Conservation (phyloP, 2,797 vertebrate genomes). For the Anguilla obscura region DNA sequence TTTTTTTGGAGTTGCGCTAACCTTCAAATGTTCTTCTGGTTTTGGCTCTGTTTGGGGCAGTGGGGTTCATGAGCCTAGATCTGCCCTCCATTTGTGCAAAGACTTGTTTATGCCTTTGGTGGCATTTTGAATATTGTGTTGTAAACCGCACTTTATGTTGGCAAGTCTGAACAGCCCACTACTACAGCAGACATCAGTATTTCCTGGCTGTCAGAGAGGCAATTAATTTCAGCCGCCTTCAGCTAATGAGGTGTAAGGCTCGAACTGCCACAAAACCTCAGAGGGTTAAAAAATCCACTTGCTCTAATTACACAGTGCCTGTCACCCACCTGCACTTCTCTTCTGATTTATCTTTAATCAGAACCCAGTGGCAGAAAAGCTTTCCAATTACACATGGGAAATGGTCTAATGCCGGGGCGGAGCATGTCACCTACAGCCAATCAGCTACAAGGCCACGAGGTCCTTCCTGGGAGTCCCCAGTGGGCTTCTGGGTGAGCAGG, state of each 20-base stretch:
- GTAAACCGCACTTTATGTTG: not conserved
- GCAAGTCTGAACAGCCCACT: not conserved
- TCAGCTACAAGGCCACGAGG: not conserved
- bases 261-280: slow-evolving; percentile 63
- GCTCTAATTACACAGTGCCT: slow-evolving; percentile 64
- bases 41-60: not conserved
- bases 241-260: slow-evolving; percentile 70
- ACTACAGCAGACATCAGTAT: slow-evolving; percentile 53
- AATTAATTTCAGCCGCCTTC: slow-evolving; percentile 70
- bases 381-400: not conserved
- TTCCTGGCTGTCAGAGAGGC: slow-evolving; percentile 63
- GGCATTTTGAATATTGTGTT: not conserved
- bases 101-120: slow-evolving; percentile 11
- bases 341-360: slow-evolving; percentile 39
- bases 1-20: not conserved
- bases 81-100: slow-evolving; percentile 7
- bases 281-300: slow-evolving; percentile 53
- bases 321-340: slow-evolving; percentile 23
- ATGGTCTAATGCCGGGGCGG: not conserved
- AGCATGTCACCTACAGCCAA: not conserved
- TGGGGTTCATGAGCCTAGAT: not conserved
- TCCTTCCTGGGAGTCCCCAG: not conserved
- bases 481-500: not conserved
- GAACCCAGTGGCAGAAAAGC: slow-evolving; percentile 26
- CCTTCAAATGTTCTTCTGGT: not conserved